Evolutionary conservation across 2,797 vertebrate species (phyloP).

Genomic region (Hoplostethus atlanticus): DNA sequence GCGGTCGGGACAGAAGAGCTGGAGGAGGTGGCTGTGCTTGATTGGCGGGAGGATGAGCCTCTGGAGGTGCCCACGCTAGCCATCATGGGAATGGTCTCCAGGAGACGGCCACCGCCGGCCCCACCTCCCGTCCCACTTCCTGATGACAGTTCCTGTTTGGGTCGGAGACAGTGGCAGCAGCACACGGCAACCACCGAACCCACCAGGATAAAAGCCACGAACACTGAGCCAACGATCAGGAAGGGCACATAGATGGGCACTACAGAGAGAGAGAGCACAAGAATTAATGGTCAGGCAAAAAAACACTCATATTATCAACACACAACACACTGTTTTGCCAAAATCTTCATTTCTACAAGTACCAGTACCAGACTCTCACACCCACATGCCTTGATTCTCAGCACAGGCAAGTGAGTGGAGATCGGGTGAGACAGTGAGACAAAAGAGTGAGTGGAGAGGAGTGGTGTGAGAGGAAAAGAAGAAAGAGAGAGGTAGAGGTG

Average conservation of each 20-base stretch:
- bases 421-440: conserved; percentile 54
- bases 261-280: conserved; percentile 63
- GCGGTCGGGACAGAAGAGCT: conserved; percentile 94
- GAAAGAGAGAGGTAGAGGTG: conserved; percentile 54
- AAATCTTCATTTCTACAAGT: no score
- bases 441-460: conserved; percentile 44
- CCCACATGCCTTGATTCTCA: conserved; percentile 7
- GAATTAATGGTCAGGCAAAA: not conserved
- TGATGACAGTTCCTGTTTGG: conserved; percentile 94
- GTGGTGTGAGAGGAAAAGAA: conserved; percentile 19
- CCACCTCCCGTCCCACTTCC: conserved; percentile 87
- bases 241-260: conserved; percentile 99
- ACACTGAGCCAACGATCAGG: conserved; percentile 97
- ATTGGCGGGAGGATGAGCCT: conserved; percentile 96
- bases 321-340: not conserved
- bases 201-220: conserved; percentile 96
- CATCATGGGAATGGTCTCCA: conserved; percentile 99
- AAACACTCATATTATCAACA: not conserved
- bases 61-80: conserved; percentile 91
- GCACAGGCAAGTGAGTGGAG: conserved; percentile 39
- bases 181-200: conserved; percentile 96
- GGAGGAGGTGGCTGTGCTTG: conserved; percentile 96
- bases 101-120: conserved; percentile 85
- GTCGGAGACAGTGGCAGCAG: conserved; percentile 96
- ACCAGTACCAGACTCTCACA: not conserved